Conservation (phyloP, 2,888 invertebrate species). For the Cordilura impudica region DNA sequence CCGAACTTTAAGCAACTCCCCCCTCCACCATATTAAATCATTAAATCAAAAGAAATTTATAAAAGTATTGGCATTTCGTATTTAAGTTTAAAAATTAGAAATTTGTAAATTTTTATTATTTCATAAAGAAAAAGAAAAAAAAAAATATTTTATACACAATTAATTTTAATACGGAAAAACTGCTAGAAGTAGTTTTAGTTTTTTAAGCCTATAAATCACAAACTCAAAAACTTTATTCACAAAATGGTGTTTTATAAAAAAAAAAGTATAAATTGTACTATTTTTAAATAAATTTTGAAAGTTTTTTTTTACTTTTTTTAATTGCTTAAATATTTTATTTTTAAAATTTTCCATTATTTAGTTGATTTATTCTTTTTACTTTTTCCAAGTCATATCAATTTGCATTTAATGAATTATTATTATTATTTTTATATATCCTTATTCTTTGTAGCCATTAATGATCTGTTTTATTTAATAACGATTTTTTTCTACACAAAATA, state of each 20-base stretch:
- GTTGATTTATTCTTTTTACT: not conserved
- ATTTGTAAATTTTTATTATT: constrained; percentile 42
- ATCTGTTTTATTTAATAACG: constrained; percentile 39
- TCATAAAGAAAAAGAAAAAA: not conserved
- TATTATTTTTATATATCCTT: constrained; percentile 1
- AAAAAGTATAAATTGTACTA: not conserved
- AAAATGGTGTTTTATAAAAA: constrained; percentile 17
- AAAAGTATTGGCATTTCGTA: constrained; percentile 48
- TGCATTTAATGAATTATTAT: constrained; percentile 49
- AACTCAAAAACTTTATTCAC: constrained; percentile 41
- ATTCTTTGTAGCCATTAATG: constrained; percentile 37
- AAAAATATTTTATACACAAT: constrained; percentile 21
- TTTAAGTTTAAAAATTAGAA: constrained; percentile 31
- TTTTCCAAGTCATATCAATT: constrained; percentile 56
- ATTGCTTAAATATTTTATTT: not conserved
- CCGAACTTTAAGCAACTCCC: constrained; percentile 7
- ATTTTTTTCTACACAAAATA: constrained; percentile 10
- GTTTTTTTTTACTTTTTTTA: not conserved
- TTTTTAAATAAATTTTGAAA: too few relatives aligned
- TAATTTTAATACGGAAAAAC: constrained; percentile 11
- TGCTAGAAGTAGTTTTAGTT: constrained; percentile 48
- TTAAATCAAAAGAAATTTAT: not conserved
- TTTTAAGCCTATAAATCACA: constrained; percentile 14
- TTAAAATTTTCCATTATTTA: not conserved
- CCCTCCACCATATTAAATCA: constrained; percentile 41